These are phyloP conservation scores for Pseudopleuronectes americanus DNA, from an alignment of 2,797 vertebrate genomes.

Conservation along the genomic window DNA sequence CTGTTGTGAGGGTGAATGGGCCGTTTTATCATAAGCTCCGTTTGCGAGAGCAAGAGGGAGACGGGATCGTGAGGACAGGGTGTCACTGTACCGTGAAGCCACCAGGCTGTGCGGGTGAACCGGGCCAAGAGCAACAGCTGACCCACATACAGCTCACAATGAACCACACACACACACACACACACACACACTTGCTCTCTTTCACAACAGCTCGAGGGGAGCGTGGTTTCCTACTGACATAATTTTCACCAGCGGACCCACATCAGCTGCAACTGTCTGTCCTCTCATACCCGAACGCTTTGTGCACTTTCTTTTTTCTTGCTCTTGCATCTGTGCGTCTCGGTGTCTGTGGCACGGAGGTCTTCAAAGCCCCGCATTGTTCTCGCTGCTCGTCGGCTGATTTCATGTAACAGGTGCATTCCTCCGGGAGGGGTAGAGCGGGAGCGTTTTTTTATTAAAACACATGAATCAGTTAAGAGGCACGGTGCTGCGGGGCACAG, in stretches of 20 bases:
- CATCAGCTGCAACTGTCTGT: conserved; percentile 54
- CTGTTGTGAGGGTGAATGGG: conserved; percentile 51
- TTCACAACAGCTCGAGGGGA: conserved; percentile 5
- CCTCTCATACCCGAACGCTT: conserved; percentile 4
- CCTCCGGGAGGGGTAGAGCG: conserved; percentile 23
- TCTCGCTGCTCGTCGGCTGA: conserved; percentile 43
- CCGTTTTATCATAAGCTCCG: conserved; percentile 45
- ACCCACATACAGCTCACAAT: conserved; percentile 60
- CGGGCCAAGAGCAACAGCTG: conserved; percentile 72
- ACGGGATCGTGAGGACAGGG: conserved; percentile 49
- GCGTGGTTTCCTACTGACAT: conserved; percentile 24
- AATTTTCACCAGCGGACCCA: conserved; percentile 26
- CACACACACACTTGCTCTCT: neutral
- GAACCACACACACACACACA: conserved; percentile 33
- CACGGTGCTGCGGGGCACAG: neutral
- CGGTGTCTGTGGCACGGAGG: conserved; percentile 6
- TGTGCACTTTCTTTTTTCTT: conserved; percentile 17
- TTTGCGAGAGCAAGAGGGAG: conserved; percentile 13
- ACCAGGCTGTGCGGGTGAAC: conserved; percentile 46
- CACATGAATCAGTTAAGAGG: conserved; percentile 56
- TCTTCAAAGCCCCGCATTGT: conserved; percentile 51
- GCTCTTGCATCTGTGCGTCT: conserved; percentile 31
- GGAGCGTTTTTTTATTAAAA: conserved; percentile 59
- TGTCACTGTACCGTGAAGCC: conserved; percentile 59
- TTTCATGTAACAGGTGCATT: conserved; percentile 74